These are phyloP conservation scores for Meloidogyne hapla DNA, from an alignment of 1,140 invertebrate species.

Conservation along the genomic window DNA sequence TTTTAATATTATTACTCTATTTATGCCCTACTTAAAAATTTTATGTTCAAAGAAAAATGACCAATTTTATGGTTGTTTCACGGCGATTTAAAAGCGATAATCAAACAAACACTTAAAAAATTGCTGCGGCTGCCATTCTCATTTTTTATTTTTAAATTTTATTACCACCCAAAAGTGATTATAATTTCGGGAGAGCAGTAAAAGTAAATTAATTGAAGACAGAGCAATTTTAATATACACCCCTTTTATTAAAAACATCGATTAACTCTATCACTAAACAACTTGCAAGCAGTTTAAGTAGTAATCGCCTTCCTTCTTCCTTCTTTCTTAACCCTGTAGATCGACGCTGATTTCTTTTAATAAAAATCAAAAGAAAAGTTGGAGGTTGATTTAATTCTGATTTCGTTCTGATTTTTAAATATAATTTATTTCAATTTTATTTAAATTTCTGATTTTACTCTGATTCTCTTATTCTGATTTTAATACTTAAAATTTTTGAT, in stretches of 20 bases:
- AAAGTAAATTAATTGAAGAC: background rate
- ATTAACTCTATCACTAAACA: background rate
- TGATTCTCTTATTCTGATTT: background rate
- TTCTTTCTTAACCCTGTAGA: background rate
- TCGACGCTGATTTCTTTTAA: background rate
- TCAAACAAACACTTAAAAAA: background rate
- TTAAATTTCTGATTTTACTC: background rate
- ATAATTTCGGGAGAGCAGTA: background rate
- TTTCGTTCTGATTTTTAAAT: background rate
- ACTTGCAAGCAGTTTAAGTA: background rate
- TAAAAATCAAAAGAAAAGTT: too few relatives aligned
- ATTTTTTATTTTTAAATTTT: background rate
- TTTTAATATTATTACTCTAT: background rate
- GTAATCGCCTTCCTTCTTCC: background rate
- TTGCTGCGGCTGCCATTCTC: background rate
- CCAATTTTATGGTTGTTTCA: background rate
- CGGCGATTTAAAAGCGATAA: constrained; percentile 4
- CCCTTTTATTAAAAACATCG: background rate
- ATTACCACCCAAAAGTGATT: constrained; percentile 5
- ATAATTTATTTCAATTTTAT: too few relatives aligned
- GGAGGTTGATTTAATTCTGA: background rate
- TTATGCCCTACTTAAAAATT: constrained; percentile 1
- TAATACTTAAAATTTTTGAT: too few relatives aligned
- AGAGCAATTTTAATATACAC: background rate
- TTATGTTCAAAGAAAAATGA: background rate